Evolutionary conservation across 1,140 invertebrate genomes (phyloP).

Genomic region (Aphelinus certus): DNA sequence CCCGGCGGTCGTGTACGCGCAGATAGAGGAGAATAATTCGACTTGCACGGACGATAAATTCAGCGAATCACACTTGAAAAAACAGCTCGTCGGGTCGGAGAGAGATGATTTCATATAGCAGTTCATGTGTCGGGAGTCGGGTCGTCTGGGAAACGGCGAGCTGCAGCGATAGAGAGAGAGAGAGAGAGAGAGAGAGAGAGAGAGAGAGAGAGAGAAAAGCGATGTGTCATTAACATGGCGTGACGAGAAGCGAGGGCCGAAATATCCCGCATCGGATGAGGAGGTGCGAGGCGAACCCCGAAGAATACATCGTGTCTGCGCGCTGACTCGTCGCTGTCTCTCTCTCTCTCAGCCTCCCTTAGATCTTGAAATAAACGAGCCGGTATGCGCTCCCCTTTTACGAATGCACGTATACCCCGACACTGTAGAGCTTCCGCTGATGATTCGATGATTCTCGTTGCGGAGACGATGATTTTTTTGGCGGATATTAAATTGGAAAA

Average conservation of each 20-base stretch:
- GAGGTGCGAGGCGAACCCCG: slow-evolving; percentile 12
- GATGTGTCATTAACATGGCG: not conserved
- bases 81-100: not conserved
- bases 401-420: too few relatives aligned
- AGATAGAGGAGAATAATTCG: not conserved
- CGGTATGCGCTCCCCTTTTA: slow-evolving; percentile 17
- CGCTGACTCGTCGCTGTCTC: not conserved
- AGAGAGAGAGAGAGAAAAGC: not conserved
- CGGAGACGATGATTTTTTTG: too few relatives aligned
- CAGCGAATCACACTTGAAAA: slow-evolving; percentile 4
- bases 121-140: too few relatives aligned
- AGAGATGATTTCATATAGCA: too few relatives aligned
- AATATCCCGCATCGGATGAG: not conserved
- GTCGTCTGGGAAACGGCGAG: not conserved
- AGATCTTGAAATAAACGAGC: slow-evolving; percentile 34
- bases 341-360: slow-evolving; percentile 17
- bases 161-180: not conserved
- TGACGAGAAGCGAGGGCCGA: slow-evolving; percentile 9
- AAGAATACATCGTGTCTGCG: not conserved
- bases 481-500: too few relatives aligned
- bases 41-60: not conserved
- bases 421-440: too few relatives aligned
- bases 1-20: not conserved
- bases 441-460: too few relatives aligned
- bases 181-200: not conserved